These are phyloP conservation scores for Elephantulus edwardii DNA, from an alignment of 2,113 vertebrate species.

Conservation along the genomic window DNA sequence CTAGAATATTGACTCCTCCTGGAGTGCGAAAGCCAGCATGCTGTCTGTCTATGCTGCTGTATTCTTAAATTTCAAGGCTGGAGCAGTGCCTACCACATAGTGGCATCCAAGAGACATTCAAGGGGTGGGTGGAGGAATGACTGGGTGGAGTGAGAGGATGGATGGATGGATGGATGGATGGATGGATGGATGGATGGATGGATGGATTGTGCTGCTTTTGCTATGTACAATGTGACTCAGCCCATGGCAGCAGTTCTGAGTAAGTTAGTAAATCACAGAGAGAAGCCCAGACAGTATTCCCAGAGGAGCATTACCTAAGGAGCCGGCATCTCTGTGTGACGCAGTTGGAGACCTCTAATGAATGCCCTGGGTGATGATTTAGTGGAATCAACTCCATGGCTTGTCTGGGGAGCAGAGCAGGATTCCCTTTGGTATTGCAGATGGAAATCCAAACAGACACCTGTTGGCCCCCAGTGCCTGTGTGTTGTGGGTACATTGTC, in stretches of 20 bases:
- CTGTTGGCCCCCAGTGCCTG: neutral
- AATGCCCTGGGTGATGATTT: slow-evolving; percentile 65
- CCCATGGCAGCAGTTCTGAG: neutral
- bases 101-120: neutral
- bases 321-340: slow-evolving; percentile 22
- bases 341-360: slow-evolving; percentile 49
- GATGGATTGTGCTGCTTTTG: neutral
- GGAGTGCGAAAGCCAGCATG: rapidly evolving
- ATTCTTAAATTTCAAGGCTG: neutral
- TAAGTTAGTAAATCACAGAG: neutral
- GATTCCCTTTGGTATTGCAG: slow-evolving; percentile 26
- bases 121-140: neutral
- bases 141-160: neutral
- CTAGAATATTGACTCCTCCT: too few species aligned
- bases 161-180: neutral
- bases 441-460: slow-evolving; percentile 69
- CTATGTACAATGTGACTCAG: neutral
- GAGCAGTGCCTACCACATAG: neutral
- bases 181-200: neutral
- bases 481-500: slow-evolving; percentile 47
- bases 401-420: slow-evolving; percentile 51
- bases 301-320: slow-evolving; percentile 21
- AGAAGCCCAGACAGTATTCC: neutral
- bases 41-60: neutral
- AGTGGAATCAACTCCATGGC: slow-evolving; percentile 53